phyloP scores from a whole-genome alignment of 2,888 invertebrate species.

The Heteromurus nitidus region DNA sequence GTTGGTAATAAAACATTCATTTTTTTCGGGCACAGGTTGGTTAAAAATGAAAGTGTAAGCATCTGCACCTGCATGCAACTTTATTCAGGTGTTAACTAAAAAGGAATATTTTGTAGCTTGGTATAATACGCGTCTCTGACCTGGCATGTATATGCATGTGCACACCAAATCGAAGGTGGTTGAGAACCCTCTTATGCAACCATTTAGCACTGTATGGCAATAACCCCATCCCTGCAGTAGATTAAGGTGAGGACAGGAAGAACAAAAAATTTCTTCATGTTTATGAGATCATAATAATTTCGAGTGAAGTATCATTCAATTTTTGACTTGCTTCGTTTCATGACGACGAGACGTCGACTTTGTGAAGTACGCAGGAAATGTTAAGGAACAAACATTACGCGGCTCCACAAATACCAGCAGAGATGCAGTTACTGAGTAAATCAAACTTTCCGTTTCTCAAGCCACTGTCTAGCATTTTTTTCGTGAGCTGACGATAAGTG shows the following conservation, averaged over 20 bases:
- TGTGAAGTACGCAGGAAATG: neutral
- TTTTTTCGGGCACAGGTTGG: constrained; percentile 33
- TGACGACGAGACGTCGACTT: neutral
- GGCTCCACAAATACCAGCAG: too few species aligned
- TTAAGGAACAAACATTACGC: too few species aligned
- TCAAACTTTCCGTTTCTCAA: too few species aligned
- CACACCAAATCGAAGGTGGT: constrained; percentile 23
- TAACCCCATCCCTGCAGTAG: constrained; percentile 24
- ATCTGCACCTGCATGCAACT: constrained; percentile 61
- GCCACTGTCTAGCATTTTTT: too few species aligned
- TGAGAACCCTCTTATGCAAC: constrained; percentile 57
- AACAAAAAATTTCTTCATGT: constrained; percentile 49
- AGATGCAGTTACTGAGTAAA: too few species aligned
- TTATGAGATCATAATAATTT: constrained; percentile 61
- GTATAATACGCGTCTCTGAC: constrained; percentile 13
- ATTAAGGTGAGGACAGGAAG: constrained; percentile 26
- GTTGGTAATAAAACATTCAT: constrained; percentile 53
- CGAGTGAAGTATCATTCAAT: constrained; percentile 34
- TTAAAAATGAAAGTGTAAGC: constrained; percentile 58
- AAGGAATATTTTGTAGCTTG: constrained; percentile 47
- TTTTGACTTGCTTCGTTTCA: neutral
- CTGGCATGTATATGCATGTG: constrained; percentile 19
- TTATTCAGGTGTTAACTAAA: constrained; percentile 62
- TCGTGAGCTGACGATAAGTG: too few species aligned
- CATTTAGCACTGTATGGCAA: constrained; percentile 58